Base-by-base conservation (phyloP, 37 sponge, comb jelly and placozoan genomes). In the Petrosia ficiformis region DNA sequence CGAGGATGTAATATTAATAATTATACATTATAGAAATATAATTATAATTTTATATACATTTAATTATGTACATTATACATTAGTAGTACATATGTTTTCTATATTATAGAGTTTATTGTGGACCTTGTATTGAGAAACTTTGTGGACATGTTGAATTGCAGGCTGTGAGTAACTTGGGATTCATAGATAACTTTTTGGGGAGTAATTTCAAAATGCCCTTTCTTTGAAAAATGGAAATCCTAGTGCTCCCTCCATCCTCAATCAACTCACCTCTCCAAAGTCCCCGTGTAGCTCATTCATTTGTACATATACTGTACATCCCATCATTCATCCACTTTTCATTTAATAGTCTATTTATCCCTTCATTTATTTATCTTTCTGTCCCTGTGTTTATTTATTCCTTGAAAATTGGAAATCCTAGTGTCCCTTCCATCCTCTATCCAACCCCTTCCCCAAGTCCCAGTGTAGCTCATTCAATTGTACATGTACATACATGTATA, bases 41-140 rank as follows among this genome's bases (percentile, higher is more conserved):
- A n/a, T n/a, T n/a, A n/a, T n/a, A n/a, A n/a, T n/a, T n/a, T n/a
- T n/a, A n/a, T n/a, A n/a, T n/a, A n/a, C n/a, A n/a, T n/a, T n/a
- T n/a, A n/a, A n/a, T n/a, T n/a, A n/a, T n/a, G n/a, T 65, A 14
- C 4, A 31, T 28, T 0, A 43, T 44, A 0, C 22, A 31, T 16
- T 38, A 36, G 42, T 14, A 32, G 42, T 68, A 30, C 21, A 8
- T 48, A 44, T 3, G 4, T 14, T 26, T 44, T 35, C 52, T 4
- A 72, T 6, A 52, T 1, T 52, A 6, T 64, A 92, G 93, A 67
- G 90, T 84, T 36, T 93, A 89, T 81, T 93, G 94, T 71, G 79
- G 43, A 25, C 80, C 75, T 4, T 93, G 94, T 58, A 89, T 93
- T 54, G 81, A 82, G 65, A 88, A 89, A 37, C 73, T 93, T 10